A percentile compares a stretch with the other conserved stretches of the same genome.
Conservation (phyloP, 1,140 invertebrate species). For the Penaeus indicus region DNA sequence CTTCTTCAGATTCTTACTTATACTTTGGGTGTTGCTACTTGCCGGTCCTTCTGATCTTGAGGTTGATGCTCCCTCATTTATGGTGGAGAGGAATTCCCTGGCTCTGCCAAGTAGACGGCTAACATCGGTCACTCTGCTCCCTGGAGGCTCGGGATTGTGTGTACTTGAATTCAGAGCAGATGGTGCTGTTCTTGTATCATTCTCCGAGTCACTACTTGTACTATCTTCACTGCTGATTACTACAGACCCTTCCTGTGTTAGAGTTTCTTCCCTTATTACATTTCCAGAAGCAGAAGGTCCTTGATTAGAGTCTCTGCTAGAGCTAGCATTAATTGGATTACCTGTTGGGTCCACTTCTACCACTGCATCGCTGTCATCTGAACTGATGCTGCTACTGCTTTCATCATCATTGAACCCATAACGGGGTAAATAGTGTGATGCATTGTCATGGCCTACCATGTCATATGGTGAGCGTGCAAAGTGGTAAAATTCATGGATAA, state of each 20-base stretch:
- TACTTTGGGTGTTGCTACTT: neutral
- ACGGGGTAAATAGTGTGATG: conserved; percentile 69
- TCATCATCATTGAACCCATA: conserved; percentile 49
- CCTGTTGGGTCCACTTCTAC: conserved; percentile 39
- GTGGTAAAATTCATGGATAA: conserved; percentile 89
- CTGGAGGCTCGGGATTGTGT: conserved; percentile 36
- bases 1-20: conserved; percentile 7
- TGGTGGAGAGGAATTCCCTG: conserved; percentile 36
- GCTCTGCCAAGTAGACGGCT: conserved; percentile 33
- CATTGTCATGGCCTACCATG: conserved; percentile 77
- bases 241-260: conserved; percentile 56
- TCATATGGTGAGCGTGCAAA: conserved; percentile 89
- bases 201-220: conserved; percentile 21
- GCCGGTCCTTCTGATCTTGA: conserved; percentile 32
- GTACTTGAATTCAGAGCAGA: neutral
- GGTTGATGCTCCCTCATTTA: conserved; percentile 52
- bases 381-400: conserved; percentile 42
- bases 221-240: conserved; percentile 51
- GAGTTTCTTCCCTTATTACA: conserved; percentile 49
- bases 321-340: conserved; percentile 16
- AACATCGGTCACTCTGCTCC: conserved; percentile 6
- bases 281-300: neutral
- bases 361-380: conserved; percentile 56
- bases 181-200: conserved; percentile 2
- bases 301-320: conserved; percentile 10